phyloP scores from a whole-genome alignment of 2,113 vertebrate genomes.

The Planiliza haematocheilus region DNA sequence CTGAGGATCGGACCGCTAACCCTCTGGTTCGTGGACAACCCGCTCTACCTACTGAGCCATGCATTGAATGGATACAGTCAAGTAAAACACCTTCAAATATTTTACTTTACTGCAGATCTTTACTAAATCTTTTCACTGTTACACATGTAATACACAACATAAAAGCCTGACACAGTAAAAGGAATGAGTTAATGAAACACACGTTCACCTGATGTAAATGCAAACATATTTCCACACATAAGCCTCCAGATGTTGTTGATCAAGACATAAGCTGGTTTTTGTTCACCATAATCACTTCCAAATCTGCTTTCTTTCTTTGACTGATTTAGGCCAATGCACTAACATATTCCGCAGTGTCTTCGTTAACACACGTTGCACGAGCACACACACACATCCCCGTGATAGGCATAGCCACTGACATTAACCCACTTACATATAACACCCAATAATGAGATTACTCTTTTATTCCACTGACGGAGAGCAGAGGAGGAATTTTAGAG shows the following conservation, averaged over 20 bases:
- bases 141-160: not conserved
- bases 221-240: conserved; percentile 9
- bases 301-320: conserved; percentile 36
- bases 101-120: too few relatives aligned
- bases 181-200: conserved; percentile 13
- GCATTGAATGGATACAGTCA: too few relatives aligned
- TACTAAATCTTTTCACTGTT: too few relatives aligned
- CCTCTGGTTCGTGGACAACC: too few relatives aligned
- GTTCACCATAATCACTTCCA: conserved; percentile 21
- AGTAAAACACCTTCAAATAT: too few relatives aligned
- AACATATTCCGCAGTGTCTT: not conserved
- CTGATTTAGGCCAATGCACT: conserved; percentile 43
- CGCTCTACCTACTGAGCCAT: too few relatives aligned
- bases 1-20: too few relatives aligned
- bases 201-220: conserved; percentile 1
- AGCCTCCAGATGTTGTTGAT: conserved; percentile 17
- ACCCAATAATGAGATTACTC: conserved; percentile 58
- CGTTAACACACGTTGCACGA: conserved; percentile 22
- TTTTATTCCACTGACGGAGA: conserved; percentile 38
- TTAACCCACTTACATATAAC: conserved; percentile 53
- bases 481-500: conserved; percentile 11
- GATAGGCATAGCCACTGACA: conserved; percentile 27
- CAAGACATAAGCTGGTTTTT: not conserved
- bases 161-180: not conserved
- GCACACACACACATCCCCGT: conserved; percentile 18